Evolutionary conservation across 2,888 invertebrate species (phyloP), one percentile per base, ranked within the genome.

Genomic region (Sepioteuthis lessoniana): DNA sequence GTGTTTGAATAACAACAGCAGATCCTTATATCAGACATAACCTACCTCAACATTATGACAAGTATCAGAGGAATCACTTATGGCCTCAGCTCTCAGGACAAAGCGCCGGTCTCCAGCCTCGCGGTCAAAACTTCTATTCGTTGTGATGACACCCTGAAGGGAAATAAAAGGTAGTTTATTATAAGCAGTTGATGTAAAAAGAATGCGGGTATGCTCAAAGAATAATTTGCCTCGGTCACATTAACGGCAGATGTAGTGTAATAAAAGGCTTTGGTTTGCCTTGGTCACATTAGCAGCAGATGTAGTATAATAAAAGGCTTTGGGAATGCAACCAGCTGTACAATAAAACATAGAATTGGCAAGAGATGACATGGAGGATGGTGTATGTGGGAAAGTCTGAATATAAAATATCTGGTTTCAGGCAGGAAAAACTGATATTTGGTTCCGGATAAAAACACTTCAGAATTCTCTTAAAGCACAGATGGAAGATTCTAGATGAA

Each of bases 71-170:
- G 50, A 47, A 37, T 60, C 60, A 38, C 93, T 93, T 31, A 93
- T 50, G 25, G 93, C 93, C 50, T 93, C 93, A 1, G 35, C 93
- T 50, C 50, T 37, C 28, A 93, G 47, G 35, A 93, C 55, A 93
- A 93, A 93, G 13, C 60, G 93, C 50, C 60, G 50, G 37, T 93
- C 93, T 37, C 93, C 93, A 55, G 55, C 60, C 50, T 93, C 93
- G 5, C 93, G 93, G 55, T 93, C 93, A 55, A 93, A 93, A 55
- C 93, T 93, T 93, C 93, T 93, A 31, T 60, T 93, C 38, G 93
- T 93, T 50, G 93, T 60, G 21, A 93, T 93, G 50, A 93, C 93
- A 37, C 93, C 93, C 93, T 93, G 55, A 28, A 50, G 16, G 31
- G 35, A 93, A 55, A 47, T 46, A 31, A 92, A 92, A 28, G 31